Conservation (phyloP, 2,797 vertebrate genomes). For the Peromyscus aztecus region DNA sequence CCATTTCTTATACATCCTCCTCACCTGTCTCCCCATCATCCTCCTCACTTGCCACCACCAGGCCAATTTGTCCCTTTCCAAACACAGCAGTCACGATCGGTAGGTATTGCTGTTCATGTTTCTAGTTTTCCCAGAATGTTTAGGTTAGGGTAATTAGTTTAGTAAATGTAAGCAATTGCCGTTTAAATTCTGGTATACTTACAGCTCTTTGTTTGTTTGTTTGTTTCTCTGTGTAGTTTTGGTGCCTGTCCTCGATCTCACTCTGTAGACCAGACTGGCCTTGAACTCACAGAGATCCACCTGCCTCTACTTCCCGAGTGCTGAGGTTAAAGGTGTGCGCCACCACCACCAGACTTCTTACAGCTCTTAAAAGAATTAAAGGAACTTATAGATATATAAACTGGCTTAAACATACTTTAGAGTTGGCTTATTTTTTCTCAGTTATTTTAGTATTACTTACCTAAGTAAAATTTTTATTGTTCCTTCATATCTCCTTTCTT, state of each 20-base stretch:
- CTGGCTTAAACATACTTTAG: conserved; percentile 12
- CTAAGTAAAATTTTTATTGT: conserved; percentile 42
- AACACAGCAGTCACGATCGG: conserved; percentile 96
- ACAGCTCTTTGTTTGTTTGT: not conserved
- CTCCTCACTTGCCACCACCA: conserved; percentile 94
- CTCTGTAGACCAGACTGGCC: no score
- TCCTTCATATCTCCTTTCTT: not conserved
- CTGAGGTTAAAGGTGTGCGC: no score
- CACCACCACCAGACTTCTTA: no score
- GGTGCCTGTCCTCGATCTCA: no score
- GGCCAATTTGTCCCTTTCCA: conserved; percentile 98
- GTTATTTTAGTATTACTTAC: conserved; percentile 31
- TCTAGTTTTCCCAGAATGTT: conserved; percentile 60
- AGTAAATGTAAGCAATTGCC: conserved; percentile 23
- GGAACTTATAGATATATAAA: conserved; percentile 11
- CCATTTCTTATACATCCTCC: conserved; percentile 96
- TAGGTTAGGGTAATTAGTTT: conserved; percentile 46
- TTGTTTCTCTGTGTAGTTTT: no score
- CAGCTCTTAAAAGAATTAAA: conserved; percentile 21
- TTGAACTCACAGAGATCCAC: no score
- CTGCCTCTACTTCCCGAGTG: no score
- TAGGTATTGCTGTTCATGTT: conserved; percentile 85
- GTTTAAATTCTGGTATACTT: conserved; percentile 51
- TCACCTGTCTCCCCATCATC: conserved; percentile 94
- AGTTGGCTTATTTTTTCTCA: conserved; percentile 53